Percentiles rank a stretch among this genome's conserved stretches.
Evolutionary conservation across 1,140 invertebrate species (phyloP).

Genomic region (Neoseiulus cucumeris): DNA sequence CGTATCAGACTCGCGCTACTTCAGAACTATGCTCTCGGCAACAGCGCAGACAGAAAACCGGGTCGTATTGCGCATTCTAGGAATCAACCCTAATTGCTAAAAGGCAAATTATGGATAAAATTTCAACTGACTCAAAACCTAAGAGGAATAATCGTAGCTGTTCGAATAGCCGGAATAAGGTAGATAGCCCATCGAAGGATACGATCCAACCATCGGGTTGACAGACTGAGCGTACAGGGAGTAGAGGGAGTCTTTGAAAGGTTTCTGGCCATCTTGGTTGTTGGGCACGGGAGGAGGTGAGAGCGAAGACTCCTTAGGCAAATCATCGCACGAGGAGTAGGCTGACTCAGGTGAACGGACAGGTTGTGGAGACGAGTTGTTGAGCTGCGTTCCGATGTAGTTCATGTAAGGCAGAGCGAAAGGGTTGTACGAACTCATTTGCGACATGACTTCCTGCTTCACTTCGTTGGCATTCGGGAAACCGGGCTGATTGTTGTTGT

Average conservation of each 20-base stretch:
- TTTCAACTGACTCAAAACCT: too few relatives aligned
- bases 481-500: neutral
- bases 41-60: too few relatives aligned
- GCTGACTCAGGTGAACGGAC: neutral
- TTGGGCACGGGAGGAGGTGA: neutral
- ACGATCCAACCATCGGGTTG: neutral
- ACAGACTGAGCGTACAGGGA: neutral
- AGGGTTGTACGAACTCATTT: neutral
- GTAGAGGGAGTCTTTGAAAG: conserved; percentile 1
- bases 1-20: too few relatives aligned
- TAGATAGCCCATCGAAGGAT: neutral
- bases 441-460: neutral
- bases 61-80: too few relatives aligned
- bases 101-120: too few relatives aligned
- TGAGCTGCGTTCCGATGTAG: neutral
- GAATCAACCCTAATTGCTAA: too few relatives aligned
- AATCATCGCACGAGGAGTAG: neutral
- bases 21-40: too few relatives aligned
- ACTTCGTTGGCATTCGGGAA: neutral
- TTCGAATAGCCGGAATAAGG: too few relatives aligned
- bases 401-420: conserved; percentile 1
- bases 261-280: neutral
- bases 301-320: neutral
- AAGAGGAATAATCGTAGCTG: too few relatives aligned
- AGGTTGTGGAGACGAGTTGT: neutral